Evolutionary conservation across 2,888 invertebrate genomes (phyloP).

Genomic region (Phragmatobia fuliginosa): DNA sequence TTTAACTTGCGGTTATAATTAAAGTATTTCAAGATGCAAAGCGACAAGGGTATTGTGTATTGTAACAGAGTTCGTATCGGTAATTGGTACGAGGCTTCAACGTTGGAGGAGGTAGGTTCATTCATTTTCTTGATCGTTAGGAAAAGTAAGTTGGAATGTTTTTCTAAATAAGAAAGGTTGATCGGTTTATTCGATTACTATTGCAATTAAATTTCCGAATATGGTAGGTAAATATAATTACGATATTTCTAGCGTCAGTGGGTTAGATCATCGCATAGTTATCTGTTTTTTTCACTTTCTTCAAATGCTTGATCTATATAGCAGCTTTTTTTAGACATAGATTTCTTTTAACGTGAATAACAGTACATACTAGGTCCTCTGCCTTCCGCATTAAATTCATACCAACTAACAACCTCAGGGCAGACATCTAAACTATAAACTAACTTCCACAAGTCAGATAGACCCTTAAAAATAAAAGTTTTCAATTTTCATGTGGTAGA

Average conservation of each 20-base stretch:
- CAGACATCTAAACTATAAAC: no score
- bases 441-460: no score
- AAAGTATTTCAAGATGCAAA: slow-evolving; percentile 55
- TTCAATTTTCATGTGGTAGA: neutral
- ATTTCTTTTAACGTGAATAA: no score
- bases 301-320: neutral
- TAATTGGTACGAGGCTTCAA: slow-evolving; percentile 80
- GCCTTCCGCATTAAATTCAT: no score
- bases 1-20: slow-evolving; percentile 4
- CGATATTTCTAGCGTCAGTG: neutral
- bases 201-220: neutral
- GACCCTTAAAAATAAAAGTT: neutral
- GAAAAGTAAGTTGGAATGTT: neutral
- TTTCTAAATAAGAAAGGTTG: neutral
- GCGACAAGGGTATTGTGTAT: slow-evolving; percentile 77
- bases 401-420: no score
- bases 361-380: no score
- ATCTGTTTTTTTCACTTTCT: no score
- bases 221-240: neutral
- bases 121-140: neutral
- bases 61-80: slow-evolving; percentile 76
- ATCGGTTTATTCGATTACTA: neutral
- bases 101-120: slow-evolving; percentile 75
- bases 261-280: no score
- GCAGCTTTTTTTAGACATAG: no score